Base-by-base conservation (phyloP, 2,888 invertebrate species). In the Asteroscopus sphinx region DNA sequence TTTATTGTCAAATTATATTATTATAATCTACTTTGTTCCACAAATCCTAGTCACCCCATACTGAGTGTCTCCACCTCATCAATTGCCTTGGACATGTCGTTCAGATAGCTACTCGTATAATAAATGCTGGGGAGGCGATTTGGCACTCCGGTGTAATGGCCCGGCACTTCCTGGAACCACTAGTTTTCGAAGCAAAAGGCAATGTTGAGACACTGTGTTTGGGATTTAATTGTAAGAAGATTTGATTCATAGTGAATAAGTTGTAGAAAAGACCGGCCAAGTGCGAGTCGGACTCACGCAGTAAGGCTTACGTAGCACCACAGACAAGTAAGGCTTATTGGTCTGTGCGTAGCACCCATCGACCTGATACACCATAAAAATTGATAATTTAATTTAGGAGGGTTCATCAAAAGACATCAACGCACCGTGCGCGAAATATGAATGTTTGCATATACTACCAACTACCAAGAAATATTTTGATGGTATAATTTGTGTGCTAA, bases 121-220 rank as follows among this genome's bases (percentile, higher is more conserved):
- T 82, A 82, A 86, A 83, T 79, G 81, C 61, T 74, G 79, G 88
- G 85, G 85, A 79, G 80, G 81, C 79, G 83, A 87, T 82, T 85
- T 84, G 82, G 82, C 86, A 81, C 88, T 87, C 81, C 56, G 67
- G 76, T 57, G 77, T 90, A 91, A 93, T 91, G 92, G 88, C 60
- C 75, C 82, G 79, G 44, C 57, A 73, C 77, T 88, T 92, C 92
- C 92, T 88, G 73, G 60, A 46, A 47, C 58, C 28, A 32, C 51
- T 47, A 45, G 49, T 13, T 57, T 57, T 62, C 56, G 54, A 36
- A 55, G 57, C 51, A 13, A 26, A 46, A 33, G 41, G 47, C 17
- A 53, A 35, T 16, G 37, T 3, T 0, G 8, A 48, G 39, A 58
- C 48, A 41, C 44, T 63, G 12, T 17, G 21, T 26, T 41, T 15